A percentile compares a stretch with the other conserved stretches of the same genome.
These are phyloP conservation scores for Cydia fagiglandana DNA, from an alignment of 1,140 invertebrate genomes.

Conservation along the genomic window DNA sequence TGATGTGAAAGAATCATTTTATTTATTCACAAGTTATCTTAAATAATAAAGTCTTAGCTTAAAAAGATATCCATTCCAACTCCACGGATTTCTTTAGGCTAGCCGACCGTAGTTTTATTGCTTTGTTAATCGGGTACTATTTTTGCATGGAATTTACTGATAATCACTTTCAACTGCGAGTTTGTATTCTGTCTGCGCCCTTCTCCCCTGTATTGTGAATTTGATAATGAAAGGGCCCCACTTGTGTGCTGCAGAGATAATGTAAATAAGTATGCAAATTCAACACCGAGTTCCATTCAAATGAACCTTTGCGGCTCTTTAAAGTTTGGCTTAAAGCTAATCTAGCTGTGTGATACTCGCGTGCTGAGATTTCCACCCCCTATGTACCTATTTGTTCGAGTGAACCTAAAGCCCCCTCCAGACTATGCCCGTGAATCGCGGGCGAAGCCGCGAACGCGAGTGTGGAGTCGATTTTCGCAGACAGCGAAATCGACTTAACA, in stretches of 20 bases:
- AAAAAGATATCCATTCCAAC: neutral
- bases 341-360: conserved; percentile 52
- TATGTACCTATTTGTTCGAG: conserved; percentile 36
- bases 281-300: conserved; percentile 71
- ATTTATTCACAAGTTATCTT: too few species aligned
- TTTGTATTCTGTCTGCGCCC: conserved; percentile 65
- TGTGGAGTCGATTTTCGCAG: too few species aligned
- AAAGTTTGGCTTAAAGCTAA: conserved; percentile 65
- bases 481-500: too few species aligned
- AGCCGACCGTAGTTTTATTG: conserved; percentile 51
- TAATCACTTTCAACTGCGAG: conserved; percentile 67
- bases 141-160: conserved; percentile 59
- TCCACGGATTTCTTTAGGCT: neutral
- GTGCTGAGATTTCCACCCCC: conserved; percentile 47
- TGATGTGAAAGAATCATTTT: too few species aligned
- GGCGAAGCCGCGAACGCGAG: too few species aligned
- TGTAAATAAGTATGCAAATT: conserved; percentile 79
- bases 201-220: conserved; percentile 66
- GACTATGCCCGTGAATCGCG: too few species aligned
- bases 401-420: too few species aligned
- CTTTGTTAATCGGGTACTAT: conserved; percentile 54
- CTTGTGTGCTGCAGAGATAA: conserved; percentile 77
- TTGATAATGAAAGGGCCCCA: conserved; percentile 75
- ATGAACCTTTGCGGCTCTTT: conserved; percentile 72
- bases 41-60: neutral